Percentiles rank a stretch among this genome's conserved stretches.
Evolutionary conservation across 2,797 vertebrate genomes (phyloP).

Genomic region (Myotis daubentonii): DNA sequence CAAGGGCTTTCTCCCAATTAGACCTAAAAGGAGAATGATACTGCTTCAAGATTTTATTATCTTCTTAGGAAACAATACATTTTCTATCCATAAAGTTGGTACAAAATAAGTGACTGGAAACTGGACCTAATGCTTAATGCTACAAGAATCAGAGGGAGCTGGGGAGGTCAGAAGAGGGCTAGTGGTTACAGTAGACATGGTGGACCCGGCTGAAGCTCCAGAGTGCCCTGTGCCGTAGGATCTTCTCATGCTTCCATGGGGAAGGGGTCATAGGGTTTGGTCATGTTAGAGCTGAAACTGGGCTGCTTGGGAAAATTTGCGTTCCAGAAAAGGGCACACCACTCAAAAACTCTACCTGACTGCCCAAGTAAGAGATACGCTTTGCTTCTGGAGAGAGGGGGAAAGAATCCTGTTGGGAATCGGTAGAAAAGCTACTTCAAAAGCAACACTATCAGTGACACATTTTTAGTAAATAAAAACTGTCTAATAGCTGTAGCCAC

Average conservation of each 20-base stretch:
- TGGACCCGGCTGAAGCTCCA: background rate
- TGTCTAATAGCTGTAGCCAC: background rate
- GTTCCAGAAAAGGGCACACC: background rate
- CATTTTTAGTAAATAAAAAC: background rate
- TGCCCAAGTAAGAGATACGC: background rate
- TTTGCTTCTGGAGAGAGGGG: background rate
- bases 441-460: background rate
- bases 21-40: slow-evolving; percentile 6
- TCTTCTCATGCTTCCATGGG: background rate
- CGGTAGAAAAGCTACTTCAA: background rate
- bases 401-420: background rate
- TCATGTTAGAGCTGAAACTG: background rate
- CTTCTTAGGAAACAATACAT: background rate
- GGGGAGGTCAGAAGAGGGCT: background rate
- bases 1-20: background rate
- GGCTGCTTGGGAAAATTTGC: background rate
- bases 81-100: background rate
- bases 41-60: background rate
- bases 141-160: background rate
- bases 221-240: background rate
- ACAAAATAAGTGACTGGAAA: slow-evolving; percentile 12
- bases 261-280: background rate
- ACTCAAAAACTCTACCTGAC: background rate
- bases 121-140: background rate
- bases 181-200: background rate